Evolutionary conservation across 2,888 invertebrate genomes (phyloP).

Genomic region (Pecten maximus): DNA sequence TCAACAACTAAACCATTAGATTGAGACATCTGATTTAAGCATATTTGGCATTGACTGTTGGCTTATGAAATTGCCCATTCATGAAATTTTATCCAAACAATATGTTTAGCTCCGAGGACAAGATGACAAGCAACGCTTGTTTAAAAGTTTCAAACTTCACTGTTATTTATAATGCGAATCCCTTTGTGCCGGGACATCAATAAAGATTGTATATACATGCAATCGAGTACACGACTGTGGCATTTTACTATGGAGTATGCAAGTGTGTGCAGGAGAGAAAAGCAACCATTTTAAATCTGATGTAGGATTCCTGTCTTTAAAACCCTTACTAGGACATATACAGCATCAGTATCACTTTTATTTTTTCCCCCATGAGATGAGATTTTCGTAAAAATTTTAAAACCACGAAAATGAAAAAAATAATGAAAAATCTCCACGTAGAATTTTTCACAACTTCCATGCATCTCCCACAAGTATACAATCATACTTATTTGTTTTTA

Average conservation of each 20-base stretch:
- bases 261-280: background rate
- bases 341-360: background rate
- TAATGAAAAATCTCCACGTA: background rate
- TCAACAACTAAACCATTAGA: background rate
- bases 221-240: background rate
- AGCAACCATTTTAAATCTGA: background rate
- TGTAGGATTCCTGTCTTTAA: background rate
- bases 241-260: background rate
- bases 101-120: background rate
- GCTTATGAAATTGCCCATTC: background rate
- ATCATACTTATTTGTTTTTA: background rate
- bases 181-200: constrained; percentile 7
- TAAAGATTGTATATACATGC: background rate
- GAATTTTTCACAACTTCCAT: background rate
- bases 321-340: background rate
- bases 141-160: background rate
- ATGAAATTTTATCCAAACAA: constrained; percentile 22
- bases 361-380: background rate
- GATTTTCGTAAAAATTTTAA: background rate
- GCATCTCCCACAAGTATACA: background rate
- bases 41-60: background rate
- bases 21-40: background rate
- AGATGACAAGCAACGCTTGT: background rate
- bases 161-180: constrained; percentile 13
- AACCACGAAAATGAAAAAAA: background rate